Conservation (phyloP, 2,888 invertebrate species). For the Phoenoteleia sp. region DNA sequence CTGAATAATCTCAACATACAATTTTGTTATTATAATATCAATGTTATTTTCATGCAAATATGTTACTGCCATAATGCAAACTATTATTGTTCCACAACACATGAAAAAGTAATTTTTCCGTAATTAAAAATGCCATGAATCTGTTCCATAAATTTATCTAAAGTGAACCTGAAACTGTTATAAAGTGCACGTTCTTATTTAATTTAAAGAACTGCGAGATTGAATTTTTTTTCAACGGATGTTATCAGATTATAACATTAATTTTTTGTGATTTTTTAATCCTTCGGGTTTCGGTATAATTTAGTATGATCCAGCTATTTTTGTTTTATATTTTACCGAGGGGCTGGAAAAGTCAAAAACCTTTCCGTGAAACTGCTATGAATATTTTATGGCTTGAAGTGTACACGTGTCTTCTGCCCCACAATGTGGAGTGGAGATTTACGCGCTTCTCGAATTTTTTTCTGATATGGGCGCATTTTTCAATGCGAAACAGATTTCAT, state of each 20-base stretch:
- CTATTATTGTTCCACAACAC: no score
- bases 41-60: not conserved
- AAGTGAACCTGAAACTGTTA: no score
- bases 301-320: not conserved
- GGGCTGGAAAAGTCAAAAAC: slow-evolving; percentile 26
- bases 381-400: slow-evolving; percentile 44
- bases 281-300: not conserved
- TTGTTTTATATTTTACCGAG: slow-evolving; percentile 20
- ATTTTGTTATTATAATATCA: slow-evolving; percentile 27
- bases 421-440: slow-evolving; percentile 22
- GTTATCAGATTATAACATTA: no score
- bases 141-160: no score
- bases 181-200: no score
- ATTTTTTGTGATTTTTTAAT: no score
- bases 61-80: no score
- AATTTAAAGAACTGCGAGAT: no score
- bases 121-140: no score
- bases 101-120: no score
- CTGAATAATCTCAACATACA: slow-evolving; percentile 43
- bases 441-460: slow-evolving; percentile 9
- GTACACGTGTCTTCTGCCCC: slow-evolving; percentile 21
- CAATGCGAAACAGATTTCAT: slow-evolving; percentile 6
- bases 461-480: not conserved
- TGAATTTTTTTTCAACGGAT: no score
- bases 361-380: slow-evolving; percentile 6